Evolutionary conservation across 2,113 vertebrate species (phyloP).

Genomic region (Hippocampus abdominalis): DNA sequence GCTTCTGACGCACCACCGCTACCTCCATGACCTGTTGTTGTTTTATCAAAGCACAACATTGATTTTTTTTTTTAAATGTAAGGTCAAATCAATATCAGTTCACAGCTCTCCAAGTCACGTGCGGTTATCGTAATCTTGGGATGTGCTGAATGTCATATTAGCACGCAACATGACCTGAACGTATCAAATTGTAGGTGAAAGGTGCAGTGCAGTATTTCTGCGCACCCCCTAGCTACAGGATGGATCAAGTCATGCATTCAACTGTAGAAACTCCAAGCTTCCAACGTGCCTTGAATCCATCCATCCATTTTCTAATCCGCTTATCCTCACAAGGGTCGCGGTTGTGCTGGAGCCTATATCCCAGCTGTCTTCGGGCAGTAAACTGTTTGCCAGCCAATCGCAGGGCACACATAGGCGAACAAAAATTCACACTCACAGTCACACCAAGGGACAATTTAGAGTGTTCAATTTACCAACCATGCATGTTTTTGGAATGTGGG

Average conservation of each 20-base stretch:
- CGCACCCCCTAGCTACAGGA: neutral
- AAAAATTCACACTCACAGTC: too few species aligned
- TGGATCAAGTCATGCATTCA: neutral
- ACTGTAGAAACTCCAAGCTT: neutral
- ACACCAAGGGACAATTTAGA: too few species aligned
- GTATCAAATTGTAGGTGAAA: neutral
- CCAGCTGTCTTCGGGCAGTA: too few species aligned
- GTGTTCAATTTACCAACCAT: too few species aligned
- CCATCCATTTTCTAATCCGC: too few species aligned
- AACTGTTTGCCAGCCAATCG: too few species aligned
- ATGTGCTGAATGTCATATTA: neutral
- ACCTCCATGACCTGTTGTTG: neutral
- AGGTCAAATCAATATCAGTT: neutral
- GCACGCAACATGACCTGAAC: neutral
- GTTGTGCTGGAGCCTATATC: too few species aligned
- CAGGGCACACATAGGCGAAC: too few species aligned
- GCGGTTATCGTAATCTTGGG: neutral
- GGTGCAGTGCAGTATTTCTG: neutral
- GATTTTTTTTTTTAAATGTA: neutral
- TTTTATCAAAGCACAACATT: neutral
- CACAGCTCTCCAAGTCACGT: neutral
- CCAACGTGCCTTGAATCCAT: slow-evolving; percentile 31
- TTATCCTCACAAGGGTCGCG: too few species aligned
- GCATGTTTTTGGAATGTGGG: too few species aligned
- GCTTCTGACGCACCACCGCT: neutral